Evolutionary conservation across 2,797 vertebrate genomes (phyloP), one percentile per base, ranked within the genome.

Genomic region (Buceros bicornis): DNA sequence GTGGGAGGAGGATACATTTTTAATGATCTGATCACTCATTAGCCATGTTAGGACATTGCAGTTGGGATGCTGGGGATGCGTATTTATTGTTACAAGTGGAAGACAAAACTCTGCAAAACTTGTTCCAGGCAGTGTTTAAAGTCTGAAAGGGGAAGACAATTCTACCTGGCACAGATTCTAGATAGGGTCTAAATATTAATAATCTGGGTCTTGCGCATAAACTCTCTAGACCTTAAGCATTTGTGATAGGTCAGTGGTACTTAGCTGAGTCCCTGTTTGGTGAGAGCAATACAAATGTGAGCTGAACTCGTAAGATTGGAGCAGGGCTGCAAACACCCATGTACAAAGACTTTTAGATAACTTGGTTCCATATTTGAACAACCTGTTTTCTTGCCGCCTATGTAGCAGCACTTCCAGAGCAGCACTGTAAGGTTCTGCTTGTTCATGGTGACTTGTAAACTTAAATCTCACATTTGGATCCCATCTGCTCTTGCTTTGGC

Each of bases 401-500:
- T 26, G 35, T 6, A 3, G 2, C 11, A 7, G 16, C 3, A 0
- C 70, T 53, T 40, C 5, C 2, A 13, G 56, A 60, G 50, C 67
- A 47, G 33, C 53, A 2, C 4, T 0, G n/a, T 33, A 4, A 40
- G 35, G 28, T 24, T 81, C 40, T 35, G 14, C 51, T 54, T 58
- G 15, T 20, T 77, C 3, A 0, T 45, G 62, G 7, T 26, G 66
- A 58, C 54, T 54, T 47, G 70, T 54, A 13, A 73, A 6, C 17
- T 53, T 14, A 31, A 57, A 11, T 16, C 57, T 96, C 47, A 83
- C 82, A 15, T 62, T 62, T 28, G 91, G 51, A 28, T 66, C 13
- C 62, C 7, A 31, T 80, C 50, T 96, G 79, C 80, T 95, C 91
- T 93, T 96, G 53, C 96, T 89, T 97, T 87, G 94, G 31, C 98